These are phyloP conservation scores for Coilia nasus DNA, from an alignment of 2,797 vertebrate genomes.

Conservation along the genomic window DNA sequence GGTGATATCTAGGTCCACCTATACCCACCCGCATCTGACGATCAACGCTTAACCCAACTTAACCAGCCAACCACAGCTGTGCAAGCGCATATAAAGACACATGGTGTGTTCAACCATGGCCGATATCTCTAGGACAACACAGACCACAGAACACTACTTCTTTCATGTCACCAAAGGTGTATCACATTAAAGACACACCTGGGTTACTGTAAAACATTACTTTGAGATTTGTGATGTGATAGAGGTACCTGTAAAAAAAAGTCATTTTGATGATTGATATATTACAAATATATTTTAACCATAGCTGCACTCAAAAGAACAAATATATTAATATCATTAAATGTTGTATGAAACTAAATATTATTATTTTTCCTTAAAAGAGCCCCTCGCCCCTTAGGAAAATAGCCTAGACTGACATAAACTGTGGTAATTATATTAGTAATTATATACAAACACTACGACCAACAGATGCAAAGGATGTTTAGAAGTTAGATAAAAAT, in stretches of 20 bases:
- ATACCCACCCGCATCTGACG: neutral
- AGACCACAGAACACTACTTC: neutral
- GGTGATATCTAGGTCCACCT: neutral
- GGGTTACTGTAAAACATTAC: neutral
- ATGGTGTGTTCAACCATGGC: constrained; percentile 3
- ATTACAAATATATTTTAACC: constrained; percentile 73
- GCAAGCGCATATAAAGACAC: neutral
- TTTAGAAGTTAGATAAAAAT: neutral
- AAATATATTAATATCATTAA: constrained; percentile 36
- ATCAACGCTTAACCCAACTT: neutral
- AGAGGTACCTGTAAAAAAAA: constrained; percentile 50
- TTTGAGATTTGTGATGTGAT: constrained; percentile 59
- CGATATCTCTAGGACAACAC: neutral
- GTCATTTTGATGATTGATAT: constrained; percentile 61
- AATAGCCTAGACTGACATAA: constrained; percentile 2
- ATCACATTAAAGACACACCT: neutral
- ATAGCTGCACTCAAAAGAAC: constrained; percentile 62
- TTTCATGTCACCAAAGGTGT: constrained; percentile 10
- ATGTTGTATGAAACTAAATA: constrained; percentile 4
- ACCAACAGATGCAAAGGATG: neutral
- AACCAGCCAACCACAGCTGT: neutral
- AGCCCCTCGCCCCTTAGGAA: constrained; percentile 5
- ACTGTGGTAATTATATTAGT: constrained; percentile 6
- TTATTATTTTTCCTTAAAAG: neutral
- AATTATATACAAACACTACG: neutral